Conservation (phyloP, 2,113 vertebrate species). For the Asarcornis scutulata region DNA sequence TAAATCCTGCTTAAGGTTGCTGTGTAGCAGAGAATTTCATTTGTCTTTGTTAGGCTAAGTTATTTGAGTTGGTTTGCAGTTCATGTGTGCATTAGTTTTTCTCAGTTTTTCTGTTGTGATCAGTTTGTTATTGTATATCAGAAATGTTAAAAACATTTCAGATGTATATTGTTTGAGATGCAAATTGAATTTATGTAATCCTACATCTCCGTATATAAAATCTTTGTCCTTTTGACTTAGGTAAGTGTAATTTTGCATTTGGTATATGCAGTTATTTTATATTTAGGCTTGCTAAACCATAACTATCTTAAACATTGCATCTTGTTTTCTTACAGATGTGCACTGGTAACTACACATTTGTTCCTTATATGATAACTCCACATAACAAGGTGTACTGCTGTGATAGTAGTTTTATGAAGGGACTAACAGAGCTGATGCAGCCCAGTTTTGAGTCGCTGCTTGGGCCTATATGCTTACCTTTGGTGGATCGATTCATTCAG, state of each 20-base stretch:
- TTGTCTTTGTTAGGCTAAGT: not conserved
- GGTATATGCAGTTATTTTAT: not conserved
- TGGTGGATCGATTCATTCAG: conserved; percentile 93
- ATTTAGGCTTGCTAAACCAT: not conserved
- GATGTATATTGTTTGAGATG: not conserved
- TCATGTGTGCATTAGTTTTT: not conserved
- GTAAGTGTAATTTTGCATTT: not conserved
- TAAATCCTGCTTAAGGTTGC: not conserved
- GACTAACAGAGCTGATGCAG: conserved; percentile 94
- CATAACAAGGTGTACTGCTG: conserved; percentile 98
- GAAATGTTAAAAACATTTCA: not conserved
- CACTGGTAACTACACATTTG: conserved; percentile 95
- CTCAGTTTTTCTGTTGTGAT: not conserved
- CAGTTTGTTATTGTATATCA: not conserved
- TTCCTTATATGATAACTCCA: conserved; percentile 96
- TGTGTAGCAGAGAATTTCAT: not conserved
- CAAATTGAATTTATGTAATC: not conserved
- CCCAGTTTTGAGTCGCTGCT: conserved; percentile 93
- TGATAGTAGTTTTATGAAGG: conserved; percentile 95
- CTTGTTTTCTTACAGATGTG: conserved; percentile 82
- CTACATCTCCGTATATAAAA: not conserved
- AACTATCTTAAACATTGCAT: not conserved
- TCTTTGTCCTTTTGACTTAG: not conserved
- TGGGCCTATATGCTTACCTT: conserved; percentile 95
- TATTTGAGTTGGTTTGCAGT: not conserved